These are phyloP conservation scores for Sinhomidia bicolor DNA, from an alignment of 2,888 invertebrate species.

Conservation along the genomic window DNA sequence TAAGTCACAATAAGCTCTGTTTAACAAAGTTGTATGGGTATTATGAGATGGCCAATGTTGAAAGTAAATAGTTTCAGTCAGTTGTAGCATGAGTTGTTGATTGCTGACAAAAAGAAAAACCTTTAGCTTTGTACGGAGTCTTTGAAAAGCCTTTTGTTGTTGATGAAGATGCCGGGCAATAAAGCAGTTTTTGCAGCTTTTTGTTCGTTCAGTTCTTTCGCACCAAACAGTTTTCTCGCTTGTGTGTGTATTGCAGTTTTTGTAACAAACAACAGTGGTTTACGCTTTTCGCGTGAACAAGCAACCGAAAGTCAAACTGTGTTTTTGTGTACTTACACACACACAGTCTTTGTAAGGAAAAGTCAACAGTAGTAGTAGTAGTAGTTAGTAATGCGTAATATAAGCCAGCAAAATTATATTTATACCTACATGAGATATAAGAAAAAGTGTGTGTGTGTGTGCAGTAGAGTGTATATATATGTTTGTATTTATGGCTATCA, in stretches of 20 bases:
- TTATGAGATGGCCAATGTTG: not conserved
- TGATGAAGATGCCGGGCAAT: not conserved
- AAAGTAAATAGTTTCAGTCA: not conserved
- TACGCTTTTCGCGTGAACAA: not conserved
- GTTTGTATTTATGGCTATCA: slow-evolving; percentile 2
- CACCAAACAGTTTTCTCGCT: too few relatives aligned
- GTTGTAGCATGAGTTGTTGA: not conserved
- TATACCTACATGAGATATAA: not conserved
- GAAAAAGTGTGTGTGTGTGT: not conserved
- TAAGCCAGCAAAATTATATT: not conserved
- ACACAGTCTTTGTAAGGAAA: too few relatives aligned
- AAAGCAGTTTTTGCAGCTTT: not conserved
- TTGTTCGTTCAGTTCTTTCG: too few relatives aligned
- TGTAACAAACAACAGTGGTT: too few relatives aligned
- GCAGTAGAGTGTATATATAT: too few relatives aligned
- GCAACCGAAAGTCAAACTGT: too few relatives aligned
- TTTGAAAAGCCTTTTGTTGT: not conserved
- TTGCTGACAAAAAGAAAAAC: slow-evolving; percentile 12
- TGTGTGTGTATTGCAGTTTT: too few relatives aligned
- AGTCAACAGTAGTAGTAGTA: too few relatives aligned
- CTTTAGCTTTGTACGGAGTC: not conserved
- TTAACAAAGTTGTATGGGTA: not conserved
- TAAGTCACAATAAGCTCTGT: not conserved
- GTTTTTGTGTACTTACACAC: not conserved
- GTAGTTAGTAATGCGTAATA: not conserved